Percentiles rank a stretch among this genome's conserved stretches.
Evolutionary conservation across 2,888 invertebrate species (phyloP).

Genomic region (Metellina segmentata): DNA sequence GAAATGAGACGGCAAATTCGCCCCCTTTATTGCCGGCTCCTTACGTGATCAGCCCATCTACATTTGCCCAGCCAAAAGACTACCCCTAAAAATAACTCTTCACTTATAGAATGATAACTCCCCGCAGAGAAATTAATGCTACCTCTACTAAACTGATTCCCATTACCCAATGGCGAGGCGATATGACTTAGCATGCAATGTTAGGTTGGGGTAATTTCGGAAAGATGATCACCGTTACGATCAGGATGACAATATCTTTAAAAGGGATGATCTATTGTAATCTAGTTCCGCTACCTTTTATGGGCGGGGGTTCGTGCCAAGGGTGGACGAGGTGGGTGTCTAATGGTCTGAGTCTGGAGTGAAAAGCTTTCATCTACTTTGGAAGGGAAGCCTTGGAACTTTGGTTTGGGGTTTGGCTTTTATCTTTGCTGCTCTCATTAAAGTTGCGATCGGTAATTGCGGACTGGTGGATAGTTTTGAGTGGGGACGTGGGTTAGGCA

Average conservation of each 20-base stretch:
- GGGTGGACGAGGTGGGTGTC: neutral
- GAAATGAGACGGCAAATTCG: conserved; percentile 23
- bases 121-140: conserved; percentile 64
- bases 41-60: conserved; percentile 14
- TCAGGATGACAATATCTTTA: conserved; percentile 56
- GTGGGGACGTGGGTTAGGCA: neutral
- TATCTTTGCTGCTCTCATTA: too few relatives aligned
- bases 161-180: conserved; percentile 37
- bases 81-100: conserved; percentile 54
- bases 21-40: conserved; percentile 45
- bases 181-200: conserved; percentile 21
- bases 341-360: too few relatives aligned
- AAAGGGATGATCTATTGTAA: conserved; percentile 62
- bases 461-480: neutral
- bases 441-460: neutral
- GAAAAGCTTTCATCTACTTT: neutral
- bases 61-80: neutral
- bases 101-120: conserved; percentile 47
- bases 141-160: conserved; percentile 56
- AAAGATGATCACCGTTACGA: conserved; percentile 22
- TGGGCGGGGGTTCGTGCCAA: conserved; percentile 2
- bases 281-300: conserved; percentile 34
- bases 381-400: neutral
- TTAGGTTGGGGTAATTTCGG: conserved; percentile 12
- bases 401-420: neutral